A percentile compares a stretch with the other conserved stretches of the same genome.
Evolutionary conservation across 2,113 vertebrate species (phyloP).

Genomic region (Thunnus maccoyii): DNA sequence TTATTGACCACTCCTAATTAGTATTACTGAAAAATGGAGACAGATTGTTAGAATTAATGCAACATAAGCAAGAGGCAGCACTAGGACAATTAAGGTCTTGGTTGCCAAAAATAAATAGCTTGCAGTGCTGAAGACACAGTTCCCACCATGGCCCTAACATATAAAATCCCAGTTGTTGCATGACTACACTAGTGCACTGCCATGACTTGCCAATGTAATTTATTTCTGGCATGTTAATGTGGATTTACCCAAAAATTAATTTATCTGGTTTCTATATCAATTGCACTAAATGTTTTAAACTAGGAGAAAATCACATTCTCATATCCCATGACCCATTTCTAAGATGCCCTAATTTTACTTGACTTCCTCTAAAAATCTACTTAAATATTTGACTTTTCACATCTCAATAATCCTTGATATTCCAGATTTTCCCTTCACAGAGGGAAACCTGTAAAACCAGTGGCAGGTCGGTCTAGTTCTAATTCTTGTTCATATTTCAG

Average conservation of each 20-base stretch:
- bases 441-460: no score
- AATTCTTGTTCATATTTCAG: neutral
- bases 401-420: no score
- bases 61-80: slow-evolving; percentile 33
- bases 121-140: slow-evolving; percentile 48
- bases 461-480: no score
- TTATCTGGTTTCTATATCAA: neutral
- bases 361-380: neutral
- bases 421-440: no score
- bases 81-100: slow-evolving; percentile 9
- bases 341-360: neutral
- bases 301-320: neutral
- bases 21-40: slow-evolving; percentile 1
- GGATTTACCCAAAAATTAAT: neutral
- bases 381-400: no score
- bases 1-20: slow-evolving; percentile 16
- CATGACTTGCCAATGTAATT: neutral
- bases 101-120: slow-evolving; percentile 31
- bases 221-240: neutral
- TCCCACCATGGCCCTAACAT: slow-evolving; percentile 65
- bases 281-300: no score
- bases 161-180: neutral
- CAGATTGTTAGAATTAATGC: slow-evolving; percentile 24
- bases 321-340: neutral
- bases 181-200: neutral